Base-by-base conservation (phyloP, 92 coral and sea anemone species). In the Phenganax stokvisi region DNA sequence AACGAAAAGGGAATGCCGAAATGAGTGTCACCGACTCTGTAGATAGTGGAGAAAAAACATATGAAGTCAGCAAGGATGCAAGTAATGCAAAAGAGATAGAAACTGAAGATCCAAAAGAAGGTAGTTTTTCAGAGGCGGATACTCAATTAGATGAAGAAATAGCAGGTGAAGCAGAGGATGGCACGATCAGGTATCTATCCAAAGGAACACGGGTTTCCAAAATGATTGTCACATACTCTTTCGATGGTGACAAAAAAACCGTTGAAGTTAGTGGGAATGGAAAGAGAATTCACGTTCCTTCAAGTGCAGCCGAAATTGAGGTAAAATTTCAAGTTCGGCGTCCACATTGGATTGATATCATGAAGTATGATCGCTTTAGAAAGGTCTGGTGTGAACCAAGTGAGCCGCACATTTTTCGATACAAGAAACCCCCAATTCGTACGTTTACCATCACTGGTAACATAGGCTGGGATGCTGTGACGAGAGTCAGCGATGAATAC, bases 391-490 rank as follows among this genome's bases (percentile, higher is more conserved):
- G 54, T 62, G 6, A 77, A 56, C 89, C 92, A 0, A 13, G 7
- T 13, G 66, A 70, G 64, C 69, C 85, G 10, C 92, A 89, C 65
- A 64, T 86, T 20, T 89, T 89, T 63, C 28, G 63, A 8, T 89
- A 86, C 82, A 79, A 86, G 4, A 63, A 57, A 25, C 89, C 91
- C 0, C 89, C 84, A 12, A 80, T 62, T 28, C 88, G 92, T 27
- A 89, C 92, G 51, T 89, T 86, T 65, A 89, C 88, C 3, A 55
- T 89, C 6, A 17, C 74, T 9, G 92, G 92, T 27, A 6, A 10
- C 44, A 28, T 86, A 52, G 17, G 83, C 56, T 76, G 31, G 51
- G 89, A 86, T 57, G 89, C 84, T 6, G 86, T 89, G 20, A 89
- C 84, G 86, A 62, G 58, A 27, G 87, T 89, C 15, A 86, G 75